Percentiles rank a stretch among this genome's conserved stretches.
Conservation (phyloP, 2,113 vertebrate genomes). For the Neolamprologus brichardi region DNA sequence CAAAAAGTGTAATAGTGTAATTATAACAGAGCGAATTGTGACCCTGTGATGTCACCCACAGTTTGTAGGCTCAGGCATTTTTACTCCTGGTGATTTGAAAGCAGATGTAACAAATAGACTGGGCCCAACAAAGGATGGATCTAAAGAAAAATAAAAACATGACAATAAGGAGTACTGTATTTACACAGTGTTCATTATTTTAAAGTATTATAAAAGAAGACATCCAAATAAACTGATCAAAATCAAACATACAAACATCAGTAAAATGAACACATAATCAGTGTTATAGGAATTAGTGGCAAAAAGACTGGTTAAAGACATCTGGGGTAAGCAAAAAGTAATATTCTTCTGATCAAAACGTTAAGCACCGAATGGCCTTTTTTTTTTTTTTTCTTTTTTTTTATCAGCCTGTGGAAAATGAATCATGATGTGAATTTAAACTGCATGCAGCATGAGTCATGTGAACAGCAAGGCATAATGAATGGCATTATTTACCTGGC, state of each 20-base stretch:
- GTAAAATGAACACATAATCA: background rate
- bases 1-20: background rate
- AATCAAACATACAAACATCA: background rate
- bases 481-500: background rate
- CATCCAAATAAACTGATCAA: background rate
- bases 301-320: background rate
- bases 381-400: background rate
- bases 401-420: background rate
- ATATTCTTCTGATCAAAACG: background rate
- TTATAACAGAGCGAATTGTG: background rate
- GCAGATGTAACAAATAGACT: background rate
- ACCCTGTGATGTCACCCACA: background rate
- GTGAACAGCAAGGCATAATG: background rate
- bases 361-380: fast-evolving
- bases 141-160: background rate
- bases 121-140: background rate
- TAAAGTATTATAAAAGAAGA: background rate
- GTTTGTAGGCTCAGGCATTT: background rate
- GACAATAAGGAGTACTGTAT: background rate
- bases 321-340: background rate
- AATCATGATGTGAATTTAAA: background rate
- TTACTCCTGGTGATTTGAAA: background rate
- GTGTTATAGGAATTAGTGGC: background rate
- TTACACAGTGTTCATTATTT: background rate
- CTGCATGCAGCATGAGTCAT: background rate